Percentiles rank a stretch among this genome's conserved stretches.
phyloP scores from a whole-genome alignment of 2,797 vertebrate genomes.

The Onychomys arenicola region DNA sequence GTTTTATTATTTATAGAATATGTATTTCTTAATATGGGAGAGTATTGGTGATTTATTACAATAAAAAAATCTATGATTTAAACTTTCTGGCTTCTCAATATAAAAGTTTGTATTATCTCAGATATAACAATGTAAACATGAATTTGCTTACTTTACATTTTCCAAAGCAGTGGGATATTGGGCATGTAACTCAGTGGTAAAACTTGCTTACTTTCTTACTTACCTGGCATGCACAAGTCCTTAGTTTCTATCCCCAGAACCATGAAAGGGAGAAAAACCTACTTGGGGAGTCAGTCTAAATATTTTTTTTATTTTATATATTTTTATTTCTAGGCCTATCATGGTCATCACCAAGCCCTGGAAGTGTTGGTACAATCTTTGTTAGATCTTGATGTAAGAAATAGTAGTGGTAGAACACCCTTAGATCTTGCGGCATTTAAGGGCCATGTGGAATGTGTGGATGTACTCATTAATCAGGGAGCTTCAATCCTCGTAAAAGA shows the following conservation, averaged over 20 bases:
- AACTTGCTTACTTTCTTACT: not conserved
- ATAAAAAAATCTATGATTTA: constrained; percentile 20
- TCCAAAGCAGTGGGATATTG: not conserved
- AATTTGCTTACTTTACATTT: constrained; percentile 15
- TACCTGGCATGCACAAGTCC: not conserved
- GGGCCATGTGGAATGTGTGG: constrained; percentile 98
- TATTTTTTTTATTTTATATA: not conserved
- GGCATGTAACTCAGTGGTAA: not conserved
- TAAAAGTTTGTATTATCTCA: constrained; percentile 18
- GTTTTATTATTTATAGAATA: constrained; percentile 37
- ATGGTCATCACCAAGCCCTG: constrained; percentile 97
- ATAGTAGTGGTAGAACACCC: constrained; percentile 95
- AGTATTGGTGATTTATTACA: not conserved
- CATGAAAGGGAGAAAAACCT: not conserved
- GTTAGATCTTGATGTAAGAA: constrained; percentile 97
- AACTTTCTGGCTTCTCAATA: constrained; percentile 45
- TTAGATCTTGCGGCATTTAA: constrained; percentile 97
- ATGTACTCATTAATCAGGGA: constrained; percentile 98
- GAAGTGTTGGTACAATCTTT: constrained; percentile 98
- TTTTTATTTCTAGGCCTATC: constrained; percentile 93
- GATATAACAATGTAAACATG: not conserved
- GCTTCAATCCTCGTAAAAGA: constrained; percentile 98
- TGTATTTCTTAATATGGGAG: not conserved
- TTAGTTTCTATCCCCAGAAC: not conserved
- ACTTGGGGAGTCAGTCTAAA: constrained; percentile 17